Conservation (phyloP, 1,140 invertebrate genomes). For the Aphaenogaster ashmeadi region DNA sequence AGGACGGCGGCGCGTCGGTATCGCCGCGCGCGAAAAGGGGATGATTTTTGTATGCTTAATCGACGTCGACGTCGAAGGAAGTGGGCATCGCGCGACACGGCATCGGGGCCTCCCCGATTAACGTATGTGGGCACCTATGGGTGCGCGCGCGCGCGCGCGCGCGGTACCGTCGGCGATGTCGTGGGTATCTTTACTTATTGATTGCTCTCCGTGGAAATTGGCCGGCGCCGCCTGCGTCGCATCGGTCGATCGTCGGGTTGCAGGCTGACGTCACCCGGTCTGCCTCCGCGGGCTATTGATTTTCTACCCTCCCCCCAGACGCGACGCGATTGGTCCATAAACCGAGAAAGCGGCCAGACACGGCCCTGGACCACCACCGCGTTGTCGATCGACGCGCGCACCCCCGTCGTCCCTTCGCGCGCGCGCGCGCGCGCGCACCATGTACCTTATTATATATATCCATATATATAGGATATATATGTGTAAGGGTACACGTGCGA, state of each 20-base stretch:
- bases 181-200: conserved; percentile 83
- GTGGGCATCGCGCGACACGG: neutral
- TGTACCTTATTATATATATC: neutral
- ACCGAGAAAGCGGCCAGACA: conserved; percentile 68
- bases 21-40: neutral
- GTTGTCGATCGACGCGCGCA: conserved; percentile 70
- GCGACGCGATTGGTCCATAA: conserved; percentile 80
- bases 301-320: conserved; percentile 74
- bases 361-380: conserved; percentile 67
- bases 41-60: conserved; percentile 32
- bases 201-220: conserved; percentile 84
- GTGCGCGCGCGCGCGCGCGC: neutral
- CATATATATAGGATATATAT: neutral
- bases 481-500: conserved; percentile 41
- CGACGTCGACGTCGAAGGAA: conserved; percentile 32
- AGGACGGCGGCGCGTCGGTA: neutral
- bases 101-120: neutral
- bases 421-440: neutral
- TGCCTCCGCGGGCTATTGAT: conserved; percentile 83
- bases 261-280: conserved; percentile 82
- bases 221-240: conserved; percentile 85
- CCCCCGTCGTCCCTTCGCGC: neutral
- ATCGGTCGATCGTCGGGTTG: conserved; percentile 84
- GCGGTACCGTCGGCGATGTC: conserved; percentile 63
- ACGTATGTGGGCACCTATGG: neutral